These are phyloP conservation scores for Hypothenemus hampei DNA, from an alignment of 1,140 invertebrate genomes.

Conservation along the genomic window DNA sequence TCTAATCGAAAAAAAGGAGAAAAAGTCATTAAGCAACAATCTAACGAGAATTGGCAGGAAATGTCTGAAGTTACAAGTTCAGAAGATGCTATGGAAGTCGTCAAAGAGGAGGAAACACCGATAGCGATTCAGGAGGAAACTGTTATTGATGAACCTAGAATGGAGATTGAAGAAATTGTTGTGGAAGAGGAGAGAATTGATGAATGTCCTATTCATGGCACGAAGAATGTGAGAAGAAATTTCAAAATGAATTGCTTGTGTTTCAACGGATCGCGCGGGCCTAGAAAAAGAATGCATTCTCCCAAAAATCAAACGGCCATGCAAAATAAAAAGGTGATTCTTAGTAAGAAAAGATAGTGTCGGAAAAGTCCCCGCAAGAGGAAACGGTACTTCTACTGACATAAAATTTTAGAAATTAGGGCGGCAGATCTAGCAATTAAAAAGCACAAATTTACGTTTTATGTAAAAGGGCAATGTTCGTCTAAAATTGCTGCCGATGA, in stretches of 20 bases:
- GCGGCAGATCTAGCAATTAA: neutral
- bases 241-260: slow-evolving; percentile 41
- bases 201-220: slow-evolving; percentile 35
- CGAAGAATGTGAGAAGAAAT: slow-evolving; percentile 37
- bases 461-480: neutral
- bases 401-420: neutral
- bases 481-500: neutral
- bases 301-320: slow-evolving; percentile 35
- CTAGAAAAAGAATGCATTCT: slow-evolving; percentile 35
- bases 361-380: slow-evolving; percentile 1
- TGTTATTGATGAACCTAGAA: slow-evolving; percentile 4
- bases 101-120: slow-evolving; percentile 33
- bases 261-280: slow-evolving; percentile 38
- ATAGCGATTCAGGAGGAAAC: slow-evolving; percentile 17
- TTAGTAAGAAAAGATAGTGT: slow-evolving; percentile 45
- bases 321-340: slow-evolving; percentile 40
- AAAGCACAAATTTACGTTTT: neutral
- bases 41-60: slow-evolving; percentile 30
- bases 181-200: neutral
- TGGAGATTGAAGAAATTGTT: neutral
- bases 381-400: slow-evolving; percentile 5
- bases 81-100: slow-evolving; percentile 34
- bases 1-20: slow-evolving; percentile 42
- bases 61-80: slow-evolving; percentile 39
- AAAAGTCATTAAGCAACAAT: slow-evolving; percentile 23